Percentiles rank a stretch among this genome's conserved stretches.
These are phyloP conservation scores for Chironomus tepperi DNA, from an alignment of 1,140 invertebrate genomes.

Conservation along the genomic window DNA sequence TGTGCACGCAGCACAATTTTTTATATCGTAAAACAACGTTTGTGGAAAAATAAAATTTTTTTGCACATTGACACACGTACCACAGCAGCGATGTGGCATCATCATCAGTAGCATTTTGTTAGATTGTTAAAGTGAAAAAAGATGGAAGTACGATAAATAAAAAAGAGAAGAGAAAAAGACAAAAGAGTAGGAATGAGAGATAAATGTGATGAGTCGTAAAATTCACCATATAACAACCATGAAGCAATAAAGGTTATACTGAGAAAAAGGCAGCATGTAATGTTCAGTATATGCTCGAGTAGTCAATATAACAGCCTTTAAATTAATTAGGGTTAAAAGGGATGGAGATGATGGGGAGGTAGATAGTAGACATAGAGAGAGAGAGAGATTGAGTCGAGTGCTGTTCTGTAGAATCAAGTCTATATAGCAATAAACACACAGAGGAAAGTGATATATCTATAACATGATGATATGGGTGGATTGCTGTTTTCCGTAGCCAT, in stretches of 20 bases:
- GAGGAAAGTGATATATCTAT: background rate
- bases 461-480: conserved; percentile 6
- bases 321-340: conserved; percentile 21
- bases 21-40: background rate
- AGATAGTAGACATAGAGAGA: too few species aligned
- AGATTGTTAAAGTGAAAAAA: background rate
- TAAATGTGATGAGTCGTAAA: conserved; percentile 13
- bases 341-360: background rate
- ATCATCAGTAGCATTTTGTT: background rate
- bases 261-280: background rate
- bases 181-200: background rate
- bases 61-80: conserved; percentile 1
- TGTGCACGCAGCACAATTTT: background rate
- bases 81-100: background rate
- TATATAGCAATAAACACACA: conserved; percentile 13
- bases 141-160: background rate
- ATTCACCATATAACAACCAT: conserved; percentile 2
- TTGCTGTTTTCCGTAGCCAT: background rate
- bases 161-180: too few species aligned
- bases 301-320: conserved; percentile 21
- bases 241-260: background rate
- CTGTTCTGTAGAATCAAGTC: background rate
- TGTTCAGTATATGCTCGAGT: background rate
- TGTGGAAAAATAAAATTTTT: background rate
- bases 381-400: background rate